A percentile compares a stretch with the other conserved stretches of the same genome.
These are phyloP conservation scores for Gryllus longicercus DNA, from an alignment of 2,888 invertebrate species.

Conservation along the genomic window DNA sequence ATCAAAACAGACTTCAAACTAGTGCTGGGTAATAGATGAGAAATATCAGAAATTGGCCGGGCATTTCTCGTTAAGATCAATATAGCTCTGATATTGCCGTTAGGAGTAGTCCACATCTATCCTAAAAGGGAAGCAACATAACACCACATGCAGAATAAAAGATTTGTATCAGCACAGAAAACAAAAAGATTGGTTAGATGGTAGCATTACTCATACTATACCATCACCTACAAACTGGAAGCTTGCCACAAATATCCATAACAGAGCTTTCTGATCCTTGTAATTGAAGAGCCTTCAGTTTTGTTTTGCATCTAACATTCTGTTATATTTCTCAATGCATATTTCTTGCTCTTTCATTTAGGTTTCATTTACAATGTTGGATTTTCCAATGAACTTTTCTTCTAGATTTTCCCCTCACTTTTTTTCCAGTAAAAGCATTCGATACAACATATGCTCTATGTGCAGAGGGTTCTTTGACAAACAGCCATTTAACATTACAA, in stretches of 20 bases:
- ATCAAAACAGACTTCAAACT: not conserved
- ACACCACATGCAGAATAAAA: not conserved
- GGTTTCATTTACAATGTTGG: too few species aligned
- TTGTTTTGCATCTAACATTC: not conserved
- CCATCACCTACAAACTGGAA: not conserved
- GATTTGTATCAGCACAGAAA: not conserved
- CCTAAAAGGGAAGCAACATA: constrained; percentile 3
- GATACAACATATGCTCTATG: not conserved
- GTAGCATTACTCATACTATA: not conserved
- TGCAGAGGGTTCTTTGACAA: too few species aligned
- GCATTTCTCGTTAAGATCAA: not conserved
- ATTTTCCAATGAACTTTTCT: too few species aligned
- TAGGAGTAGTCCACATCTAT: not conserved
- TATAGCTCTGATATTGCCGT: not conserved
- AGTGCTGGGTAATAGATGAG: not conserved
- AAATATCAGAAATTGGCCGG: not conserved
- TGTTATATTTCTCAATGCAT: not conserved
- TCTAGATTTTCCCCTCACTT: not conserved
- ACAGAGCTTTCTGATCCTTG: not conserved
- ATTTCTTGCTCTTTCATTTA: not conserved
- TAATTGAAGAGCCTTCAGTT: not conserved
- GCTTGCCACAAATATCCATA: not conserved
- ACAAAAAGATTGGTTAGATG: not conserved
- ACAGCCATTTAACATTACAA: too few species aligned
- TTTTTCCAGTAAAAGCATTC: constrained; percentile 1